Conservation (phyloP, 2,888 invertebrate genomes). For the Stenurella melanura region DNA sequence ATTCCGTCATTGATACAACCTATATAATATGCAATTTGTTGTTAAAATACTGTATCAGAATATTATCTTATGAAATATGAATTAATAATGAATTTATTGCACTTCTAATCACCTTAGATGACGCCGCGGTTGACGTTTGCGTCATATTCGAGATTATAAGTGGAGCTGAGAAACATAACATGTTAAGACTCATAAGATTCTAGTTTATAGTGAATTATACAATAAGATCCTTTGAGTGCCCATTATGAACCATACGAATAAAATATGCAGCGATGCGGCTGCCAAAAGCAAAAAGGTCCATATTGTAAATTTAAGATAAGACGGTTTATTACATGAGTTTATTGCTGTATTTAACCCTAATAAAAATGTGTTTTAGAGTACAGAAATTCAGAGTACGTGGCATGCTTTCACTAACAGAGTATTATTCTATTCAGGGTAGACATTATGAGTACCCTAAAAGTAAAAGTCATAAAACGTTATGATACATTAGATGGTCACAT, state of each 20-base stretch:
- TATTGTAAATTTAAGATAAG: slow-evolving; percentile 34
- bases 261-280: slow-evolving; percentile 29
- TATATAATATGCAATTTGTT: no score
- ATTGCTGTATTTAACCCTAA: slow-evolving; percentile 35
- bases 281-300: slow-evolving; percentile 29
- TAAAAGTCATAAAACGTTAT: no score
- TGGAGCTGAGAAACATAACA: not conserved
- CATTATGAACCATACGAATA: slow-evolving; percentile 21
- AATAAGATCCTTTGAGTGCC: slow-evolving; percentile 27
- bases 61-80: no score
- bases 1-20: no score
- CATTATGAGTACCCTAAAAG: no score
- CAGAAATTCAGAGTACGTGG: slow-evolving; percentile 7
- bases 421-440: slow-evolving; percentile 5
- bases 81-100: no score
- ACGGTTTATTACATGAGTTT: slow-evolving; percentile 29
- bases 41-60: no score
- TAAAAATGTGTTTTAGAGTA: slow-evolving; percentile 26
- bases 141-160: no score
- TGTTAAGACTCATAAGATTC: slow-evolving; percentile 13
- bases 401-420: not conserved
- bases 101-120: no score
- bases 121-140: no score
- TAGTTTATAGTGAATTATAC: slow-evolving; percentile 27
- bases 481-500: no score